Conservation (phyloP, 2,888 invertebrate genomes). For the Acrobasis consociella region DNA sequence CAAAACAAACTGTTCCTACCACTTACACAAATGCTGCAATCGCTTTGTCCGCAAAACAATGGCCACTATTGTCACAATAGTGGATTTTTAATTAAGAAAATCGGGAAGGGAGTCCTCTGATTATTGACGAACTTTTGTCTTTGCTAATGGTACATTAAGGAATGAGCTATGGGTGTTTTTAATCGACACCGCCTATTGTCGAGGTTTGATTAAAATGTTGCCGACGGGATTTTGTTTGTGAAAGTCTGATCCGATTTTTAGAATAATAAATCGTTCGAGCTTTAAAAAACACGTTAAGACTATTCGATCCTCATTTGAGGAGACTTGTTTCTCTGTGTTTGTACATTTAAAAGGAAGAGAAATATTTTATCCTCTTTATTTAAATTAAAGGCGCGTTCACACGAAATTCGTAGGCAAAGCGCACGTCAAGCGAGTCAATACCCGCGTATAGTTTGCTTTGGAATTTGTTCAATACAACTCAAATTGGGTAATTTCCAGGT, state of each 20-base stretch:
- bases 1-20: neutral
- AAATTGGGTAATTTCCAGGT: too few relatives aligned
- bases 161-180: slow-evolving; percentile 42
- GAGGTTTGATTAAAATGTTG: slow-evolving; percentile 18
- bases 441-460: too few relatives aligned
- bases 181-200: slow-evolving; percentile 8
- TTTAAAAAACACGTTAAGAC: too few relatives aligned
- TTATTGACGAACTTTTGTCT: slow-evolving; percentile 56
- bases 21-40: slow-evolving; percentile 8
- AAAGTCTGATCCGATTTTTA: neutral
- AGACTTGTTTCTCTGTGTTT: too few relatives aligned
- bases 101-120: slow-evolving; percentile 64
- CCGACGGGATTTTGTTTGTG: slow-evolving; percentile 8
- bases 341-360: too few relatives aligned
- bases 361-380: too few relatives aligned
- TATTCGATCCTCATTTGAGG: neutral
- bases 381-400: too few relatives aligned
- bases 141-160: slow-evolving; percentile 57
- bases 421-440: too few relatives aligned
- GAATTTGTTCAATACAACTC: too few relatives aligned
- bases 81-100: slow-evolving; percentile 79
- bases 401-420: too few relatives aligned
- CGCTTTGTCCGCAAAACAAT: slow-evolving; percentile 17
- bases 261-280: too few relatives aligned
- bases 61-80: slow-evolving; percentile 57